Base-by-base conservation (phyloP, 2,888 invertebrate species). In the Epistrophe eligans region DNA sequence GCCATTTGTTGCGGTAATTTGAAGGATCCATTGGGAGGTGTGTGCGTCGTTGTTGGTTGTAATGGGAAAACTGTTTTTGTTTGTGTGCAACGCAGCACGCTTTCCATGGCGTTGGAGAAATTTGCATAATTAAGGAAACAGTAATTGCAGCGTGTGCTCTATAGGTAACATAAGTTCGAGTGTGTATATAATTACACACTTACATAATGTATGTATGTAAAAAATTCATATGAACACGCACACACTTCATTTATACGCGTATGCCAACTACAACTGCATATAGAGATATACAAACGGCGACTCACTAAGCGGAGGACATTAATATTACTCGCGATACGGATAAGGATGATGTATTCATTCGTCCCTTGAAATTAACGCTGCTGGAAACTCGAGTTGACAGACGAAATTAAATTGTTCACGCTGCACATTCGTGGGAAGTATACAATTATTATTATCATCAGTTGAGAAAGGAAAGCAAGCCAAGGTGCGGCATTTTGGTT, bases 81-180 rank as follows among this genome's bases (percentile, higher is more conserved):
- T 87, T 76, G 79, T 87, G 79, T 83, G 87, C 83, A 83, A 58
- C 79, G 60, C 77, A 77, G 73, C 73, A 70, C 70, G 62, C 73
- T 77, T 52, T 19, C 62, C 48, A 73, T 81, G 64, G 67, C 52
- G 77, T 76, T 74, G 66, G 74, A 76, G 74, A 83, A 83, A 87
- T 87, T 87, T 87, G 87, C 87, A 87, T 87, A 83, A 87, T 87
- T 87, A 87, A 87, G 83, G 79, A 79, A 87, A 70, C 83, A 76
- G 79, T 87, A 87, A 83, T 87, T 87, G 83, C 83, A 76, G 76
- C 72, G 60, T 83, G 79, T 70, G 82, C 52, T 19, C 52, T 19
- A 35, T 52, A 52, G 10, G 64, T 60, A 55, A 48, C 66, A 87
- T 52, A 71, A 77, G 81, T 74, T 43, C 35, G 32, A 67, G 58